phyloP scores from a whole-genome alignment of 2,888 invertebrate species.

The Scaptomyza cyrtandrae region DNA sequence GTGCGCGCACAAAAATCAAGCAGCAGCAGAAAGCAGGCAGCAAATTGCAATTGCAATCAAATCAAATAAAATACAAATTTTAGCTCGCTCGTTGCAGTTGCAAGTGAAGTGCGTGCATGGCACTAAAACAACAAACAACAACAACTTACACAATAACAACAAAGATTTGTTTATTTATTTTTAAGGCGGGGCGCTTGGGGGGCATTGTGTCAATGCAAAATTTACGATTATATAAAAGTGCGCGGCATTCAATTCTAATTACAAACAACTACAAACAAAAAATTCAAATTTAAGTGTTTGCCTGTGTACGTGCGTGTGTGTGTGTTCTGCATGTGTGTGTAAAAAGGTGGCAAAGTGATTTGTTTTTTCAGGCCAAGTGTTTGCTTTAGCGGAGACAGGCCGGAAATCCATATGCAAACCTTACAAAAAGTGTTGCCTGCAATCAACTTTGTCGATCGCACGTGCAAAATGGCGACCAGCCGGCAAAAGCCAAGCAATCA shows the following conservation, averaged over 20 bases:
- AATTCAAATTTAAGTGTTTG: constrained; percentile 50
- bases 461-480: constrained; percentile 58
- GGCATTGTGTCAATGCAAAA: constrained; percentile 72
- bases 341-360: constrained; percentile 49
- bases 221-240: constrained; percentile 74
- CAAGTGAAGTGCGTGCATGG: constrained; percentile 59
- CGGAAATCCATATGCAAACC: constrained; percentile 39
- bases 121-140: constrained; percentile 31
- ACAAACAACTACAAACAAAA: constrained; percentile 65
- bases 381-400: constrained; percentile 42
- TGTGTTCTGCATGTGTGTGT: constrained; percentile 1
- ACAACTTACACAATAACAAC: constrained; percentile 11
- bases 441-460: constrained; percentile 53
- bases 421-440: constrained; percentile 36
- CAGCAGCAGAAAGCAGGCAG: constrained; percentile 40
- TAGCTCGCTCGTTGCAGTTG: constrained; percentile 58
- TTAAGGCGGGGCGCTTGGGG: constrained; percentile 44
- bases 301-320: constrained; percentile 7
- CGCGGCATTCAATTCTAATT: constrained; percentile 76
- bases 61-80: constrained; percentile 48
- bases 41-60: constrained; percentile 55
- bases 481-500: constrained; percentile 30
- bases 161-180: constrained; percentile 52
- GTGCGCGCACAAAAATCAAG: constrained; percentile 67
- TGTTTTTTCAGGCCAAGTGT: constrained; percentile 62